A percentile compares a stretch with the other conserved stretches of the same genome.
These are phyloP conservation scores for Malurus leucopterus DNA, from an alignment of 2,797 vertebrate species.

Conservation along the genomic window DNA sequence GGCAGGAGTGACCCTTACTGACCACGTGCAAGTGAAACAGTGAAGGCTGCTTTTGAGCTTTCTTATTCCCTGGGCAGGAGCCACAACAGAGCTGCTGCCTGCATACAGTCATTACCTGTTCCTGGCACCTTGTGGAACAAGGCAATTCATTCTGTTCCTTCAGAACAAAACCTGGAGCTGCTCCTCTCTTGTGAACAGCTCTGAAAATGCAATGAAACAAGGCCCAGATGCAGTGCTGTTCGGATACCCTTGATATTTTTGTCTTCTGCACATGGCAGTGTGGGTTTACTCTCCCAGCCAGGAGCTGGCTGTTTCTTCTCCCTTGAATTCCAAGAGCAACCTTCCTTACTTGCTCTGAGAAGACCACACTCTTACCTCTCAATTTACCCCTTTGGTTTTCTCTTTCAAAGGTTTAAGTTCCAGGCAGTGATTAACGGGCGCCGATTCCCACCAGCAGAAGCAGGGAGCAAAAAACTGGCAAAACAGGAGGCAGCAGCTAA, in stretches of 20 bases:
- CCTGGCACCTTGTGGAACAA: background rate
- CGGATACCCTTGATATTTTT: background rate
- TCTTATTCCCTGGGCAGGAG: background rate
- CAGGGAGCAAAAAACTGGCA: slow-evolving; percentile 91
- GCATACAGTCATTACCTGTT: accelerated
- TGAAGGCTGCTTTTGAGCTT: background rate
- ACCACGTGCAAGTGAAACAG: background rate
- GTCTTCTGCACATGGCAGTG: background rate
- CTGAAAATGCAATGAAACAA: accelerated
- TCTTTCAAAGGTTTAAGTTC: slow-evolving; percentile 86
- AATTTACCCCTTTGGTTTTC: background rate
- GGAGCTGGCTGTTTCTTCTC: background rate
- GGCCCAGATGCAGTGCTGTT: background rate
- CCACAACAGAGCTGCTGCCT: accelerated
- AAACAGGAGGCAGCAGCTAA: slow-evolving; percentile 91
- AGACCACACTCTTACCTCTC: background rate
- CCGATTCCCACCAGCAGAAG: slow-evolving; percentile 87
- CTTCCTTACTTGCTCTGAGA: background rate
- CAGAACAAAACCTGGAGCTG: background rate
- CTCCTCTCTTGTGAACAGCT: background rate
- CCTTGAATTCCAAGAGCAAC: background rate
- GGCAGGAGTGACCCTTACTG: background rate
- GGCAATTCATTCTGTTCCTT: background rate
- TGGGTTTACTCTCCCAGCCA: background rate
- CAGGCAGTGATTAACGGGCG: slow-evolving; percentile 89